Evolutionary conservation across 1,140 invertebrate species (phyloP).

Genomic region (Drosophila obscura): DNA sequence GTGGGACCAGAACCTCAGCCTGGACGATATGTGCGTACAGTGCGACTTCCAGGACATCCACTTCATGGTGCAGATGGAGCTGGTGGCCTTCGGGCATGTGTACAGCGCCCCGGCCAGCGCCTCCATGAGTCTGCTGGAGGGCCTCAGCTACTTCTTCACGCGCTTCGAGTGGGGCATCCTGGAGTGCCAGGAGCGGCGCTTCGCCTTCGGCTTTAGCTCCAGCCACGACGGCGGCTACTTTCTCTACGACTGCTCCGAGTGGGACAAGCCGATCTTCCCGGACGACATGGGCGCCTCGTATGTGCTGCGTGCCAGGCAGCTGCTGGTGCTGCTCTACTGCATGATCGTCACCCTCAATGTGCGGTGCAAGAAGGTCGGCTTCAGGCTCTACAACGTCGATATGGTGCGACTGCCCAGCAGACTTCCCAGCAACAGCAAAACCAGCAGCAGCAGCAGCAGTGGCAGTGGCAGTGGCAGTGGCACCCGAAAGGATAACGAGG

Average conservation of each 20-base stretch:
- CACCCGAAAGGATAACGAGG: background rate
- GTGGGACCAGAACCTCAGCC: slow-evolving; percentile 84
- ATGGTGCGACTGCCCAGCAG: slow-evolving; percentile 1
- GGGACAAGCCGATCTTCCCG: slow-evolving; percentile 85
- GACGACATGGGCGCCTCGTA: slow-evolving; percentile 85
- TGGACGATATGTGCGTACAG: slow-evolving; percentile 79
- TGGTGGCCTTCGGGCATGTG: slow-evolving; percentile 85
- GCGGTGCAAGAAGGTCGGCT: slow-evolving; percentile 17
- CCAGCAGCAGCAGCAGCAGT: background rate
- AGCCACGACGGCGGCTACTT: slow-evolving; percentile 85
- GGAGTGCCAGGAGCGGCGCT: slow-evolving; percentile 83
- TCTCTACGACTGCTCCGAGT: slow-evolving; percentile 86
- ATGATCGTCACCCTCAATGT: slow-evolving; percentile 84
- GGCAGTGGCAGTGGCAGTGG: too few relatives aligned
- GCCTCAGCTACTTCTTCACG: slow-evolving; percentile 85
- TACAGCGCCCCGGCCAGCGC: slow-evolving; percentile 84
- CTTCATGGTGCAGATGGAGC: slow-evolving; percentile 84
- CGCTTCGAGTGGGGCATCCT: slow-evolving; percentile 84
- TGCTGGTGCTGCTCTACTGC: slow-evolving; percentile 85
- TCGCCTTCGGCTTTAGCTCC: slow-evolving; percentile 85
- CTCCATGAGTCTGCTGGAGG: slow-evolving; percentile 85
- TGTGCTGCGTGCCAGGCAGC: slow-evolving; percentile 85
- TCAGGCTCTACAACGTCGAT: slow-evolving; percentile 41
- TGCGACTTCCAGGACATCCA: slow-evolving; percentile 84
- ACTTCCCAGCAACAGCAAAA: background rate